Evolutionary conservation across 2,888 invertebrate species (phyloP), one percentile per base, ranked within the genome.

Genomic region (Monopis laevigella): DNA sequence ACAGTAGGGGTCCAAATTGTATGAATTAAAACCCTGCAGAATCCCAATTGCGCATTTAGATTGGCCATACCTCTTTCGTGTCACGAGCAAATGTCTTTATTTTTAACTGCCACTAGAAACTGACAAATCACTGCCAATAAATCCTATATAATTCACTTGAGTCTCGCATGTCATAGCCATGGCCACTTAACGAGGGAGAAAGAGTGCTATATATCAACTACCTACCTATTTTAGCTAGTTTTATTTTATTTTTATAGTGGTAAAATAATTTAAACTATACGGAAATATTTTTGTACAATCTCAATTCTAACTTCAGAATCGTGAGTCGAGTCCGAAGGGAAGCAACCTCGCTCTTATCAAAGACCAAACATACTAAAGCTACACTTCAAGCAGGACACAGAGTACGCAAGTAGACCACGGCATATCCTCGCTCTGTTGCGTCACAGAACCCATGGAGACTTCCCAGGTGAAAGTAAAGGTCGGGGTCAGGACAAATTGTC

Each of bases 301-400:
- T 16, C 13, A 34, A 16, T 11, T 41, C 41, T 26, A 41, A 26
- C n/a, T 35, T 34, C 8, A 35, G 41, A 13, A 41, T 41, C 1
- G 41, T 41, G 2, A 24, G 35, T 2, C 17, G 2, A 2, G 24
- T 35, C 10, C 17, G 3, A 13, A 34, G 16, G 7, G 35, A 27
- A 2, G 41, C 41, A 1, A 41, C 41, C n/a, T 24, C 34, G 10
- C 8, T 12, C 18, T 32, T 41, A 5, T 32, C 13, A 4, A 40
- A 2, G 2, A 40, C 3, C 18, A 40, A 17, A 4, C 19, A 2
- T 17, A 40, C 30, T 2, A 3, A 2, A 2, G 30, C 30, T 2
- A 19, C 12, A n/a, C 21, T 21, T 3, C n/a, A n/a, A n/a, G 4
- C 19, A 40, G 4, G 2, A 16, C 7, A 11, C 10, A 14, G 11